phyloP scores from a whole-genome alignment of 2,888 invertebrate genomes.

The Barypeithes pellucidus region DNA sequence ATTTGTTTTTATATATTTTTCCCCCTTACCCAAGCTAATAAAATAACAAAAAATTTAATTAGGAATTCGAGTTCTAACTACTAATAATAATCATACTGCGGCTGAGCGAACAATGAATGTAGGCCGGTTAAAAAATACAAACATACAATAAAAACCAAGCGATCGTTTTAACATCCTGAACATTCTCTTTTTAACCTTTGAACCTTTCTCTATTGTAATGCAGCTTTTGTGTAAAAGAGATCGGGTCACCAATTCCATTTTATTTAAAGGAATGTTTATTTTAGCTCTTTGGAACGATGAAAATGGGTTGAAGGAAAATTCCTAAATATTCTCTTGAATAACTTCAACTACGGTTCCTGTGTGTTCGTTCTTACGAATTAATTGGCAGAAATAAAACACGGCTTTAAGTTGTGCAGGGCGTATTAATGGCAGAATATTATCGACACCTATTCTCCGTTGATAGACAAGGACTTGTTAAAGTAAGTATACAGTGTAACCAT shows the following conservation, averaged over 20 bases:
- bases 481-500: too few species aligned
- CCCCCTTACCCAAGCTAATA: too few species aligned
- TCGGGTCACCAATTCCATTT: background rate
- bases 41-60: too few species aligned
- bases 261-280: constrained; percentile 5
- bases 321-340: background rate
- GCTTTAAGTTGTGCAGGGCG: background rate
- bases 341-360: background rate
- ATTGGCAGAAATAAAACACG: background rate
- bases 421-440: too few species aligned
- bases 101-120: too few species aligned
- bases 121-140: background rate
- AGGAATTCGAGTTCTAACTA: too few species aligned
- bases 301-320: background rate
- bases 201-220: constrained; percentile 2
- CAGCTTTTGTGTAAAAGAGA: constrained; percentile 1
- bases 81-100: too few species aligned
- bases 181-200: constrained; percentile 1
- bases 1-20: too few species aligned
- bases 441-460: too few species aligned
- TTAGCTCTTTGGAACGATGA: background rate
- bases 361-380: background rate
- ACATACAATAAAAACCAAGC: background rate
- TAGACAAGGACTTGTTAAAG: too few species aligned
- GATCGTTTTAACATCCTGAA: background rate